Conservation (phyloP, 2,888 invertebrate species). For the Tethea ocularis region DNA sequence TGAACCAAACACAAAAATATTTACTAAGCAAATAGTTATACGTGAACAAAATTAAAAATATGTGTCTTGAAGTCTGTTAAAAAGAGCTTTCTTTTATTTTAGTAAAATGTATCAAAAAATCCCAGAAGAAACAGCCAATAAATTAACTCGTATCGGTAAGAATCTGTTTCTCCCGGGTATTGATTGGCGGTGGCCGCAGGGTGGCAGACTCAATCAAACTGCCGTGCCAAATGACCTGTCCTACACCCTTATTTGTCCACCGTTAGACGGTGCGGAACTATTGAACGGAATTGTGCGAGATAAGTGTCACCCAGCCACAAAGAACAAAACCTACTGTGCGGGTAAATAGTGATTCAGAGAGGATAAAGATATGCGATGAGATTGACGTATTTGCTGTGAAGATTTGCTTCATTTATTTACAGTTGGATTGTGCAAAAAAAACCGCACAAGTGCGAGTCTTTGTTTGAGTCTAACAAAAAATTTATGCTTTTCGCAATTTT, state of each 20-base stretch:
- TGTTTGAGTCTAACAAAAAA: too few species aligned
- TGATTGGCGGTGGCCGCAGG: slow-evolving; percentile 4
- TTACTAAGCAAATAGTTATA: too few species aligned
- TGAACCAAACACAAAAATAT: too few species aligned
- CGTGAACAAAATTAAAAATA: too few species aligned
- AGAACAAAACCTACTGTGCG: not conserved
- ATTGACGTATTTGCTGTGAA: slow-evolving; percentile 3
- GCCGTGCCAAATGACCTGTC: not conserved
- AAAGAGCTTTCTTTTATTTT: too few species aligned
- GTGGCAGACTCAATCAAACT: slow-evolving; percentile 6
- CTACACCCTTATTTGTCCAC: slow-evolving; percentile 7
- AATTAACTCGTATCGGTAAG: not conserved
- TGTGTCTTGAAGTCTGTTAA: too few species aligned
- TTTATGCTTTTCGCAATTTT: too few species aligned
- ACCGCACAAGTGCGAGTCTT: too few species aligned
- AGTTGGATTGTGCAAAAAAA: not conserved
- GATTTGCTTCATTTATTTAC: not conserved
- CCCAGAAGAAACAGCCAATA: not conserved
- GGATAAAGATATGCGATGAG: not conserved
- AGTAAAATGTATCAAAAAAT: not conserved
- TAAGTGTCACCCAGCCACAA: slow-evolving; percentile 6
- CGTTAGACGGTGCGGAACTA: slow-evolving; percentile 7
- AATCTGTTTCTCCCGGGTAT: not conserved
- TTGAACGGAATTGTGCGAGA: slow-evolving; percentile 4
- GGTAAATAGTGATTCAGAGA: not conserved